phyloP scores from a whole-genome alignment of 2,888 invertebrate genomes.

The Xanthostigma xanthostigma region DNA sequence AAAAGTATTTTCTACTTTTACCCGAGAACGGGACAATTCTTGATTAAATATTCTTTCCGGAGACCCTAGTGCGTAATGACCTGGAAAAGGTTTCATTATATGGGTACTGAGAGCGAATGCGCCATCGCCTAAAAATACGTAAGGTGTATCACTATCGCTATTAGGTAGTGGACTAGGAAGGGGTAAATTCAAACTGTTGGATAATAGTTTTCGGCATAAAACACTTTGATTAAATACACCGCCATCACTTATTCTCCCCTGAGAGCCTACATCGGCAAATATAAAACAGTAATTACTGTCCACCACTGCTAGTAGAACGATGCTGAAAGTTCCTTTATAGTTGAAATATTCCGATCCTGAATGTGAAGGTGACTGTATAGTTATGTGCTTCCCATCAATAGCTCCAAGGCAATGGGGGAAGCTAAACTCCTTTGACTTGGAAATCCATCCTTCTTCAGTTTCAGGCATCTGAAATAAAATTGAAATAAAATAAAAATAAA shows the following conservation, averaged over 20 bases:
- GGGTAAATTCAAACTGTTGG: slow-evolving; percentile 7
- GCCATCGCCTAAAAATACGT: slow-evolving; percentile 11
- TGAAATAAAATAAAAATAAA: too few species aligned
- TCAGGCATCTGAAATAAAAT: slow-evolving; percentile 10
- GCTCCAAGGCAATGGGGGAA: slow-evolving; percentile 14
- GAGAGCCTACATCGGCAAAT: slow-evolving; percentile 19
- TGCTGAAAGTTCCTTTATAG: slow-evolving; percentile 17
- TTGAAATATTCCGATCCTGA: slow-evolving; percentile 16
- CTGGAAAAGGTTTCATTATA: slow-evolving; percentile 15
- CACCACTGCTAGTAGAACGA: slow-evolving; percentile 17
- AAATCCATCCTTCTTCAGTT: background rate
- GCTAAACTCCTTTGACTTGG: slow-evolving; percentile 3
- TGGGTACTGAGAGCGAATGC: slow-evolving; percentile 7
- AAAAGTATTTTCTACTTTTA: slow-evolving; percentile 15
- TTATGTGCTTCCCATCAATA: slow-evolving; percentile 19
- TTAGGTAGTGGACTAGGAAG: slow-evolving; percentile 9
- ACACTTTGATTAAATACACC: slow-evolving; percentile 10
- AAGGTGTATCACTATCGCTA: slow-evolving; percentile 8
- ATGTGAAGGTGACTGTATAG: slow-evolving; percentile 13
- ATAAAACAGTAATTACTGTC: slow-evolving; percentile 17
- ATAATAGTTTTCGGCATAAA: slow-evolving; percentile 8
- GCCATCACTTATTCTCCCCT: slow-evolving; percentile 18
- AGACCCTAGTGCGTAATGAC: slow-evolving; percentile 7
- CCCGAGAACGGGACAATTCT: slow-evolving; percentile 10
- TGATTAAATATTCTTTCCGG: slow-evolving; percentile 13